These are phyloP conservation scores for Pycnonotus jocosus DNA, from an alignment of 2,113 vertebrate species.

Conservation along the genomic window DNA sequence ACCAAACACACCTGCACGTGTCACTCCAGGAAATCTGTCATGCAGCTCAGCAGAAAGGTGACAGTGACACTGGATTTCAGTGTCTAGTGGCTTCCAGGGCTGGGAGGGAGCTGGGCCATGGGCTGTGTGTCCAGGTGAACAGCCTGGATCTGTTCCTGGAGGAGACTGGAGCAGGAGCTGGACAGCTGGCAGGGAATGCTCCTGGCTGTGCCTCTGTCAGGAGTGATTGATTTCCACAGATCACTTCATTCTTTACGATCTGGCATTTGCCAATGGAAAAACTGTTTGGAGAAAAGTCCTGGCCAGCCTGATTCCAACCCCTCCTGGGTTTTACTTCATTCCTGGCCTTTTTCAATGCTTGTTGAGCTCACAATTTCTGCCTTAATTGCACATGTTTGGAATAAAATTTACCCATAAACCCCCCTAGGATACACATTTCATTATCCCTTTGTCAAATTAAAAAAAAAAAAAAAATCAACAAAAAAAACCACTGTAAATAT, in stretches of 20 bases:
- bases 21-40: neutral
- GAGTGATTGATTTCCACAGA: neutral
- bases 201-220: neutral
- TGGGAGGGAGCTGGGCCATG: rapidly evolving
- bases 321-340: neutral
- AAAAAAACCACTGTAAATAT: neutral
- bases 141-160: neutral
- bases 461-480: neutral
- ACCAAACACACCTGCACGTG: rapidly evolving
- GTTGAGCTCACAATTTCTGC: neutral
- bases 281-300: neutral
- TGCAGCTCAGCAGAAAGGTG: neutral
- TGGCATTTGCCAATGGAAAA: neutral
- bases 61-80: neutral
- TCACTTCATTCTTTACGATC: neutral
- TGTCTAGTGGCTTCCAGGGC: neutral
- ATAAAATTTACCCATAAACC: neutral
- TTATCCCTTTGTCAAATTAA: neutral
- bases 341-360: neutral
- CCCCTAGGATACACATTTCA: neutral
- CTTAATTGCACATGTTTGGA: neutral
- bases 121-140: neutral
- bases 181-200: neutral
- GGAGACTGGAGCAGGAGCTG: neutral
- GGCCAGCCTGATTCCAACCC: neutral